Base-by-base conservation (phyloP, 2,888 invertebrate species). In the Amiota minor region DNA sequence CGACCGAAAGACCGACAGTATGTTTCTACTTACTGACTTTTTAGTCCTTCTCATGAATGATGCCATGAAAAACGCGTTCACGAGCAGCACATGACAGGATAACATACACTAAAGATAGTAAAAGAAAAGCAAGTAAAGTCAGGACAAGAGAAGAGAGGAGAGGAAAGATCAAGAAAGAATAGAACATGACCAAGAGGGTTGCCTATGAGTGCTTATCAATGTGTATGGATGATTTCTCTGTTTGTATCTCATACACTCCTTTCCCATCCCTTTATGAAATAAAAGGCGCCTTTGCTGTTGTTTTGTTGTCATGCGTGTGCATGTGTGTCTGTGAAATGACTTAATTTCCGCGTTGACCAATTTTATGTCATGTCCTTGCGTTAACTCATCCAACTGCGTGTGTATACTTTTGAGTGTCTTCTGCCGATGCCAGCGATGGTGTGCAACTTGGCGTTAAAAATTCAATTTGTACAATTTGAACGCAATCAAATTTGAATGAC, bases 391-490 rank as follows among this genome's bases (percentile, higher is more conserved):
- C 35, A 16, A 55, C 49, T n/a, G n/a, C 55, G 69, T 23, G 14
- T 55, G 35, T 69, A n/a, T 23, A 20, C 20, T 9, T 18, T 56
- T 18, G 11, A 4, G 18, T 59, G 9, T 18, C 59, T 3, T 10
- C 12, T 10, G 14, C 20, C 14, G 14, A 9, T 11, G 59, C 9
- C 4, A 14, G n/a, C 9, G 45, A 45, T n/a, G 8, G 9, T 71
- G 74, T 55, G 53, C 76, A 74, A 73, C 74, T 69, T 75, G 74
- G 83, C 75, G 83, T 83, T 83, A 73, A 81, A 78, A 82, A 81
- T 82, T 84, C 79, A 80, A 84, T 83, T 82, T 81, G 79, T 80
- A 80, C 82, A 79, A 83, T 83, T 81, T 78, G 67, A 84, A 74
- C 80, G 76, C 78, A 82, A 84, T 84, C 85, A 79, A 83, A 80